Evolutionary conservation across 2,888 invertebrate genomes (phyloP).

Genomic region (Anagyrus pseudococci): DNA sequence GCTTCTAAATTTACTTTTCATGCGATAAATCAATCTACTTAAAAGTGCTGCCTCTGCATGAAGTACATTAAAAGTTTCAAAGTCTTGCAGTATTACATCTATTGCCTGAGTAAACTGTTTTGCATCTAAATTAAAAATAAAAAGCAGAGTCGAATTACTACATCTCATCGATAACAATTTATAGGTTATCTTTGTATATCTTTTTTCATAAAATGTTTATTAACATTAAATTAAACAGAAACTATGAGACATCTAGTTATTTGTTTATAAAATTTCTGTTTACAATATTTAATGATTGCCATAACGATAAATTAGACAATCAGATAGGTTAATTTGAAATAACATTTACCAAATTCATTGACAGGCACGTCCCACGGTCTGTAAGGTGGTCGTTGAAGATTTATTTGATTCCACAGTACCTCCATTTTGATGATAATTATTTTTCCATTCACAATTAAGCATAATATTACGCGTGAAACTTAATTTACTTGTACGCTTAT

Average conservation of each 20-base stretch:
- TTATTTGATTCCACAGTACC: conserved; percentile 50
- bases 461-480: background rate
- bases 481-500: background rate
- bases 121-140: conserved; percentile 42
- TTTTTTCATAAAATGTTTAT: too few relatives aligned
- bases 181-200: too few relatives aligned
- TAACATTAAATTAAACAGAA: too few relatives aligned
- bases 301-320: too few relatives aligned
- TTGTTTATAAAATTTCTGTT: too few relatives aligned
- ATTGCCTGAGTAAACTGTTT: conserved; percentile 40
- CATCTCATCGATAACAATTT: background rate
- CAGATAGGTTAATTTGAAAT: background rate
- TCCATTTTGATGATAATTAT: conserved; percentile 47
- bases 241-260: too few relatives aligned
- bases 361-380: conserved; percentile 44
- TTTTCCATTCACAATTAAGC: background rate
- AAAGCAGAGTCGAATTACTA: background rate
- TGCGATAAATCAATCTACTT: conserved; percentile 67
- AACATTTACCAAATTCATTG: conserved; percentile 46
- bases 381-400: conserved; percentile 51
- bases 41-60: conserved; percentile 66
- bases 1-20: conserved; percentile 67
- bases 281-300: too few relatives aligned
- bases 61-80: conserved; percentile 61
- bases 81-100: conserved; percentile 44